Evolutionary conservation across 2,888 invertebrate genomes (phyloP).

Genomic region (Cartodere bifasciata): DNA sequence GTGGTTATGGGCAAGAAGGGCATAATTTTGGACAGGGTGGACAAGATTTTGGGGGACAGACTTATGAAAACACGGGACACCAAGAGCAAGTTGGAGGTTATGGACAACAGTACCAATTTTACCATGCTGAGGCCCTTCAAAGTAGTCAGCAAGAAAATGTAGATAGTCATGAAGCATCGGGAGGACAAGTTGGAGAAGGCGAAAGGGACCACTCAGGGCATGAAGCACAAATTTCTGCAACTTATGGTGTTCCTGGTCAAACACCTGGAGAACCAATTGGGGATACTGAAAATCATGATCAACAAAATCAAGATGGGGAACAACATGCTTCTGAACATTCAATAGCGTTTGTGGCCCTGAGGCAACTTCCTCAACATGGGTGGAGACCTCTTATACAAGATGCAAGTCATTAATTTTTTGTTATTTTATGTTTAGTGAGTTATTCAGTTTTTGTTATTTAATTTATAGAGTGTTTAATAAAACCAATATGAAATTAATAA

Average conservation of each 20-base stretch:
- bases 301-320: slow-evolving; percentile 1
- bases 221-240: slow-evolving; percentile 10
- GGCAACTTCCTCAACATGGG: background rate
- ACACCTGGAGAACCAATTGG: slow-evolving; percentile 8
- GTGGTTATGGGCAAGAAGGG: slow-evolving; percentile 1
- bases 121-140: too few species aligned
- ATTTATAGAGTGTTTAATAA: too few species aligned
- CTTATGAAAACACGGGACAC: slow-evolving; percentile 2
- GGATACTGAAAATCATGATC: slow-evolving; percentile 2
- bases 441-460: too few species aligned
- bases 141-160: slow-evolving; percentile 4
- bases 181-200: slow-evolving; percentile 12
- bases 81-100: slow-evolving; percentile 9
- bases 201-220: slow-evolving; percentile 13
- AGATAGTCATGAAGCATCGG: slow-evolving; percentile 2
- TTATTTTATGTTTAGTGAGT: too few species aligned
- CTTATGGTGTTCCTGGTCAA: slow-evolving; percentile 12
- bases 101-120: slow-evolving; percentile 8
- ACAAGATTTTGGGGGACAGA: slow-evolving; percentile 4
- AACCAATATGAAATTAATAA: too few species aligned
- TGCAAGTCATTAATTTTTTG: too few species aligned
- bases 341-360: background rate
- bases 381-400: background rate
- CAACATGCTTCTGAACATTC: background rate
- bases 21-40: slow-evolving; percentile 2